Percentiles rank a stretch among this genome's conserved stretches.
Conservation (phyloP, 2,113 vertebrate genomes). For the Tetraodon nigroviridis region DNA sequence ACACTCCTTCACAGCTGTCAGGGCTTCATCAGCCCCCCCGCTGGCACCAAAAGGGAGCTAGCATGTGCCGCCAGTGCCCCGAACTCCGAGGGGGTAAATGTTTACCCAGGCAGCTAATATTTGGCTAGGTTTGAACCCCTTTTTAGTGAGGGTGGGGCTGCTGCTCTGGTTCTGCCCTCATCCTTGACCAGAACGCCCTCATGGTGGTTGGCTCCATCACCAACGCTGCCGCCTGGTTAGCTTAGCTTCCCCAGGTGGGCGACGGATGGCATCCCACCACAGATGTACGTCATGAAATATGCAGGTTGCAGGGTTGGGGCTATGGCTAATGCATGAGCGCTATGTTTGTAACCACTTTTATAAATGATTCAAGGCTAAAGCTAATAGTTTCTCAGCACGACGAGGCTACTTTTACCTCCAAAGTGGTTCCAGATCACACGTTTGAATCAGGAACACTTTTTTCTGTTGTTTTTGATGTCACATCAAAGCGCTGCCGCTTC, state of each 20-base stretch:
- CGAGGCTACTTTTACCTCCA: not conserved
- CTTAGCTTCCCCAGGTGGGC: too few species aligned
- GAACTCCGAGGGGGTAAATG: too few species aligned
- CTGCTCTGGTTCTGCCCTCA: too few species aligned
- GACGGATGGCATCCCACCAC: slow-evolving; percentile 13
- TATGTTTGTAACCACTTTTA: slow-evolving; percentile 21
- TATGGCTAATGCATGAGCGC: slow-evolving; percentile 42
- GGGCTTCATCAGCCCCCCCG: slow-evolving; percentile 41
- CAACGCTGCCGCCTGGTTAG: not conserved
- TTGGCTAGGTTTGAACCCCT: too few species aligned
- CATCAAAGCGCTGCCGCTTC: slow-evolving; percentile 64
- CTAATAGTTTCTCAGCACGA: slow-evolving; percentile 14
- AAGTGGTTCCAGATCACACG: too few species aligned
- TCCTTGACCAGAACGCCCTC: too few species aligned
- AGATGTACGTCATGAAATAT: slow-evolving; percentile 42
- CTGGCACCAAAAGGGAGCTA: too few species aligned
- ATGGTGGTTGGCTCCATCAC: too few species aligned
- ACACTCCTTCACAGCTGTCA: slow-evolving; percentile 65
- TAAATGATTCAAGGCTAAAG: slow-evolving; percentile 46
- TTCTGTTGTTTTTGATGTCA: slow-evolving; percentile 1
- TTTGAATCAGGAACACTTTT: too few species aligned
- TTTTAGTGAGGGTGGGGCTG: too few species aligned
- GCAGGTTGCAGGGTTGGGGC: slow-evolving; percentile 18
- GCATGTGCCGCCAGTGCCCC: too few species aligned
- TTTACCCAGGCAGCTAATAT: too few species aligned